Conservation (phyloP, 2,797 vertebrate species). For the Clangula hyemalis region DNA sequence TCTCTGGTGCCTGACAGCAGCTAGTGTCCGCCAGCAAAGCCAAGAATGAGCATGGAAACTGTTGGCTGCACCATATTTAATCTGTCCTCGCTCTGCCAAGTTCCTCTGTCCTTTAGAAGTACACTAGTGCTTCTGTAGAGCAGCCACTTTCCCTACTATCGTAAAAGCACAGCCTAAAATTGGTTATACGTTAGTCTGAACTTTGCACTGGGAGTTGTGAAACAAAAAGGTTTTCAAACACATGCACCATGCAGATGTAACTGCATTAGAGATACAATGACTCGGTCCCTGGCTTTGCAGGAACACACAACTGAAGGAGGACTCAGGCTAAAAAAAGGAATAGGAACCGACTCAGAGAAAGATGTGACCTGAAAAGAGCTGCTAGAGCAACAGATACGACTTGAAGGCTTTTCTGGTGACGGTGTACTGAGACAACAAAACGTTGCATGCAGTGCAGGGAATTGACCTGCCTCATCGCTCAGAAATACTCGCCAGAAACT, state of each 20-base stretch:
- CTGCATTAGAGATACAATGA: not conserved
- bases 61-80: not conserved
- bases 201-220: not conserved
- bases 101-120: not conserved
- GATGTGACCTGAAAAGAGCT: not conserved
- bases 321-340: not conserved
- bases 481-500: constrained; percentile 9
- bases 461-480: not conserved
- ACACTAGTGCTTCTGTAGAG: not conserved
- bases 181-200: constrained; percentile 17
- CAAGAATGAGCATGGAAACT: not conserved
- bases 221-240: constrained; percentile 2
- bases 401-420: not conserved
- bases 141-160: not conserved
- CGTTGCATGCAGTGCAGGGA: not conserved
- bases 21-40: not conserved
- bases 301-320: not conserved
- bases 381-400: not conserved
- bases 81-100: rapidly evolving
- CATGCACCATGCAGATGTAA: not conserved
- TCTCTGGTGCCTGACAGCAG: not conserved
- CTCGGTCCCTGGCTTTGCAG: not conserved
- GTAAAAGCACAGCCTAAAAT: not conserved
- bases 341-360: not conserved
- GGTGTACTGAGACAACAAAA: not conserved